These are phyloP conservation scores for Chloroclystis v-ata DNA, from an alignment of 2,888 invertebrate species.

Conservation along the genomic window DNA sequence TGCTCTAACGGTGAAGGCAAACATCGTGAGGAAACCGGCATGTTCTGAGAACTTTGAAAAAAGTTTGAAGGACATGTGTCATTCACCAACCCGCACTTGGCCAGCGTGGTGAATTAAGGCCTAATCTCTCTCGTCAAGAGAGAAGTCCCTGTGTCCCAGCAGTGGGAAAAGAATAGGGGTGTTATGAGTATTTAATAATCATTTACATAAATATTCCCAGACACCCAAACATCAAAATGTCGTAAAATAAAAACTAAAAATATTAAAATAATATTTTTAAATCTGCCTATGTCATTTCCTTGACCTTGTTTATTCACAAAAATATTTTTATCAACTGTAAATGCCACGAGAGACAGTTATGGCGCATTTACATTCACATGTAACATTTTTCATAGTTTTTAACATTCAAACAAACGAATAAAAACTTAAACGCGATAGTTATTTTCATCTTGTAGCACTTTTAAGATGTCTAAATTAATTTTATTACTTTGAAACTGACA, in stretches of 20 bases:
- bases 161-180: too few relatives aligned
- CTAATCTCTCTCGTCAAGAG: too few relatives aligned
- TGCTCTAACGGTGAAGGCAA: too few relatives aligned
- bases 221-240: background rate
- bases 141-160: too few relatives aligned
- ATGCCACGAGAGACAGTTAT: background rate
- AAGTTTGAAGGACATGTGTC: too few relatives aligned
- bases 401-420: constrained; percentile 9
- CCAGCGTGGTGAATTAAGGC: too few relatives aligned
- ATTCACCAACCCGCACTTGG: too few relatives aligned
- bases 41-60: too few relatives aligned
- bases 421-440: constrained; percentile 11
- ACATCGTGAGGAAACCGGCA: too few relatives aligned
- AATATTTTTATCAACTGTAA: background rate
- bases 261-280: background rate
- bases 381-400: constrained; percentile 5
- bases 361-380: constrained; percentile 8
- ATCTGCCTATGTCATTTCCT: background rate
- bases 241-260: background rate
- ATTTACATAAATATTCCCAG: background rate
- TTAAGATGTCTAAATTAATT: constrained; percentile 19
- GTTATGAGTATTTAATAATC: background rate
- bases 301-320: constrained; percentile 7
- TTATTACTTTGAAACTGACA: constrained; percentile 18
- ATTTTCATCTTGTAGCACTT: constrained; percentile 12